Percentiles rank a stretch among this genome's conserved stretches.
phyloP scores from a whole-genome alignment of 2,888 invertebrate genomes.

The Eurytoma adleriae region DNA sequence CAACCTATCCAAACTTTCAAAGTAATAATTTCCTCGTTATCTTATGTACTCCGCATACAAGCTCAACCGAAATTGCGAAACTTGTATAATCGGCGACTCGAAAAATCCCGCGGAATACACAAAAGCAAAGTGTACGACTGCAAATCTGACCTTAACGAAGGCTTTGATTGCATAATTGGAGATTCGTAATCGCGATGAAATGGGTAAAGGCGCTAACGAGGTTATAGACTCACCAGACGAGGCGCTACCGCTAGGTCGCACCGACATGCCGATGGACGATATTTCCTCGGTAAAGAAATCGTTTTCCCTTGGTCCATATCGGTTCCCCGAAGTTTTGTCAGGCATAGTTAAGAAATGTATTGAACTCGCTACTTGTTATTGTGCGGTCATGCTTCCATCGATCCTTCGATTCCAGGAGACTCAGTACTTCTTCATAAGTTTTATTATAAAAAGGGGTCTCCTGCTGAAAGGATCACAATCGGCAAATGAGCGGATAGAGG shows the following conservation, averaged over 20 bases:
- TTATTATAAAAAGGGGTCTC: slow-evolving; percentile 2
- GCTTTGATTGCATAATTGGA: too few relatives aligned
- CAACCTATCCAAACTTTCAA: too few relatives aligned
- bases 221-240: slow-evolving; percentile 81
- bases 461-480: slow-evolving; percentile 18
- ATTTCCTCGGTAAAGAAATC: slow-evolving; percentile 80
- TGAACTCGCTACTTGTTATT: slow-evolving; percentile 20
- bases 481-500: background rate
- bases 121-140: too few relatives aligned
- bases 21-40: too few relatives aligned
- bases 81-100: too few relatives aligned
- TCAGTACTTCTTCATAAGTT: background rate
- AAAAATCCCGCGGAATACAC: too few relatives aligned
- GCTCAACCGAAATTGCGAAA: too few relatives aligned
- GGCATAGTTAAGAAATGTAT: slow-evolving; percentile 68
- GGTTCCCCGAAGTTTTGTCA: slow-evolving; percentile 70
- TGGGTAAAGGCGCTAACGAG: too few relatives aligned
- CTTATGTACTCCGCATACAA: too few relatives aligned
- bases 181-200: too few relatives aligned
- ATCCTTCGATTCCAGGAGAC: slow-evolving; percentile 7
- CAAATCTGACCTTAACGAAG: too few relatives aligned
- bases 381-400: slow-evolving; percentile 27
- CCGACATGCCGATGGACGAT: slow-evolving; percentile 90
- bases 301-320: slow-evolving; percentile 71
- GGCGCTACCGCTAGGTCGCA: slow-evolving; percentile 84